Base-by-base conservation (phyloP, 1,140 invertebrate genomes). In the Aphidius ervi region DNA sequence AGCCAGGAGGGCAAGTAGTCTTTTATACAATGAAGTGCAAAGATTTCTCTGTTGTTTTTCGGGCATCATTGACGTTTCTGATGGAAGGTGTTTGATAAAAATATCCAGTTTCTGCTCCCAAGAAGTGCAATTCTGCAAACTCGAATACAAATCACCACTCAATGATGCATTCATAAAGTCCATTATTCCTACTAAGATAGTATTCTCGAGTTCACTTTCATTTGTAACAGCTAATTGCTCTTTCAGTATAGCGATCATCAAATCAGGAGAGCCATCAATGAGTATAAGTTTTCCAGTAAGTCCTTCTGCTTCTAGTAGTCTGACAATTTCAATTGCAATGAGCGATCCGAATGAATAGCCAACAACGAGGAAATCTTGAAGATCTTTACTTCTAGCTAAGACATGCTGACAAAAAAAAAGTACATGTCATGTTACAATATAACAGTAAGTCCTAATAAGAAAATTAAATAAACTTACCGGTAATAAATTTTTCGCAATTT, bases 1-100 rank as follows among this genome's bases (percentile, higher is more conserved):
- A 2, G 74, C 69, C 0, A 81, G 60, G 0, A 87, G 57, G 31
- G 85, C 82, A 63, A 82, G 78, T 0, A 89, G 58, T 16, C 87
- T 74, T 23, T 82, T 80, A 62, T 83, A 89, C 58, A 82, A 73
- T 2, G 77, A 74, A 1, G 67, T 68, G 6, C 82, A 76, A 5
- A 87, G 68, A 0, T 61, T 61, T 4, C 65, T 70, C 7, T 82
- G 76, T 59, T 84, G 82, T 39, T 85, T 74, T 1, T 6, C 2
- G 0, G 64, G 47, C 31, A 70, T 58, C 5, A 41, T 6, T 9
- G 61, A 43, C 5, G n/a, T 64, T 5, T 23, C 64, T 52, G 6
- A 65, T 43, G 73, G 66, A 46, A 66, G 2, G n/a, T 48, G 42
- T 1, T 43, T 20, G 0, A 72, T 5, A 6, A 81, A 67, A 1